Evolutionary conservation across 1,140 invertebrate species (phyloP).

Genomic region (Zophobas morio): DNA sequence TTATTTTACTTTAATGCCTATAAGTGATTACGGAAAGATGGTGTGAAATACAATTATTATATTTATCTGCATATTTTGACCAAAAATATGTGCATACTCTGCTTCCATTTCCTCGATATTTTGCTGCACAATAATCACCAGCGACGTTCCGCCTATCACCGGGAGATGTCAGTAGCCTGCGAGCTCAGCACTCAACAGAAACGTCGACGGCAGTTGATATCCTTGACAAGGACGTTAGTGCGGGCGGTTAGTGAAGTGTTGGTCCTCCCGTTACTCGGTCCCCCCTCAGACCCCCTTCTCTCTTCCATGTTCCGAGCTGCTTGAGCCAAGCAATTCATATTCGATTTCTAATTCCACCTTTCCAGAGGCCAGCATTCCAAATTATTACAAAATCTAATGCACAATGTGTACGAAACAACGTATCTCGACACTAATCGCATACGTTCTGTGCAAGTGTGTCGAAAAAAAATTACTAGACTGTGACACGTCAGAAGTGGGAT

Average conservation of each 20-base stretch:
- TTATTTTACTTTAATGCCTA: no score
- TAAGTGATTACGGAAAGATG: no score
- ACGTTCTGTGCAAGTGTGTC: constrained; percentile 4
- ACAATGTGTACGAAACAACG: constrained; percentile 42
- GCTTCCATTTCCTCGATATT: no score
- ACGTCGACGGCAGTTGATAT: constrained; percentile 56
- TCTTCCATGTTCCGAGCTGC: constrained; percentile 47
- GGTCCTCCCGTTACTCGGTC: constrained; percentile 2
- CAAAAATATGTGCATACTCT: no score
- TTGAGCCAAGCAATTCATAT: constrained; percentile 52
- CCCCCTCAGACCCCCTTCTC: constrained; percentile 13
- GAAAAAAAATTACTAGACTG: constrained; percentile 37
- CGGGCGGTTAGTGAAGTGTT: constrained; percentile 52
- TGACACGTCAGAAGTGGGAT: constrained; percentile 2
- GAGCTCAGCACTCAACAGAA: constrained; percentile 13
- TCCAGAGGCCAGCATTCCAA: constrained; percentile 49
- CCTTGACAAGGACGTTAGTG: constrained; percentile 60
- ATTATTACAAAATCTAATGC: constrained; percentile 49
- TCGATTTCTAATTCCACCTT: constrained; percentile 52
- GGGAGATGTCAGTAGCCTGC: constrained; percentile 27
- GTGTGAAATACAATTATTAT: no score
- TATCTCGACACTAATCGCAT: constrained; percentile 41
- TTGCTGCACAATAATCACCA: not conserved
- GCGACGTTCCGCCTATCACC: constrained; percentile 14
- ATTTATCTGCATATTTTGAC: no score